Evolutionary conservation across 2,888 invertebrate genomes (phyloP), one percentile per base, ranked within the genome.

Genomic region (Phorcus lineatus): DNA sequence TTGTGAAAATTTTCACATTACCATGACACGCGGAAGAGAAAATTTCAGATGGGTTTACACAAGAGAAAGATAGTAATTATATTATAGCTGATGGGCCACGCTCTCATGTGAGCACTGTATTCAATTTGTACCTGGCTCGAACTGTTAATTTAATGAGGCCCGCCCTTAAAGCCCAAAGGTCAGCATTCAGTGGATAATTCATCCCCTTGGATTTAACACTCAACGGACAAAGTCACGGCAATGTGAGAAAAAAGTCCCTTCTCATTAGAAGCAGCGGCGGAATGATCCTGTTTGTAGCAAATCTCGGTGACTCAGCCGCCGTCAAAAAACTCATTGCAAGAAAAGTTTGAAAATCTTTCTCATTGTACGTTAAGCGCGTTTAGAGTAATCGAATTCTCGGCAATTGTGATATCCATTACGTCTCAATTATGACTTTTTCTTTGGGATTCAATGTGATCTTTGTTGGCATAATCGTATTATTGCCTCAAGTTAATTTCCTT

Each of bases 91-190:
- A 76, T 54, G 55, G 53, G 24, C 55, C 54, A 55, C 36, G 17
- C n/a, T 76, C 76, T 76, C 76, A 31, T 16, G 76, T 55, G 76
- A 54, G 31, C 28, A 31, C 28, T 40, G 22, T 76, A 53, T 76
- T 76, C 76, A 76, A 76, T 76, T 76, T 76, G 55, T 36, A 76
- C 76, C 76, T 76, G 76, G 22, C 36, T n/a, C 36, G 55, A 16
- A 31, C 19, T 54, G 19, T n/a, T 55, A 76, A 76, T 76, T 40
- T 76, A 76, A 76, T 76, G 54, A 76, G 55, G 55, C 55, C 54
- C 36, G 55, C 53, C 76, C 76, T 24, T 55, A 28, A 36, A 54
- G 76, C 55, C 55, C 28, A 54, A 55, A 55, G 76, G 53, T 76
- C 76, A 55, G 76, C 53, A 24, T 76, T 55, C 31, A n/a, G 53